Percentiles rank a stretch among this genome's conserved stretches.
Evolutionary conservation across 2,113 vertebrate species (phyloP).

Genomic region (Coryphaenoides rupestris): DNA sequence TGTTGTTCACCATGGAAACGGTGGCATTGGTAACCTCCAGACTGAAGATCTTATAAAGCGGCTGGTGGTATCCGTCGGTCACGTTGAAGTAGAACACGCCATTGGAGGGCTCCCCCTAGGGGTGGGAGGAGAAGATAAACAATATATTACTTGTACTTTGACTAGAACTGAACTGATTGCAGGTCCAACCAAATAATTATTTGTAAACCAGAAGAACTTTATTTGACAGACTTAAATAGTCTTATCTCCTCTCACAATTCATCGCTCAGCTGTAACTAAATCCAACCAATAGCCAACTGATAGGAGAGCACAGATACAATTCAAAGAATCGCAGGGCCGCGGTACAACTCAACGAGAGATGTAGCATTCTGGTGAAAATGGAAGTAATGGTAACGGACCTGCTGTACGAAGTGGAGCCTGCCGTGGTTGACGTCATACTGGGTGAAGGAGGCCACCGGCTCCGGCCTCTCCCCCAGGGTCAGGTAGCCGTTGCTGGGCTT

Average conservation of each 20-base stretch:
- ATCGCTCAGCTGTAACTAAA: too few species aligned
- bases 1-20: conserved; percentile 79
- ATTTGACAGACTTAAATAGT: too few species aligned
- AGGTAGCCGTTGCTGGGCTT: conserved; percentile 83
- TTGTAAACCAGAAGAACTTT: too few species aligned
- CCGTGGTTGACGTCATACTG: conserved; percentile 81
- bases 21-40: conserved; percentile 77
- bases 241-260: too few species aligned
- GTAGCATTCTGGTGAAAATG: background rate
- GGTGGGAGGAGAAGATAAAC: background rate
- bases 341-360: background rate
- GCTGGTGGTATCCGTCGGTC: conserved; percentile 80
- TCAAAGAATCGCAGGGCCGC: too few species aligned
- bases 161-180: background rate
- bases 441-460: conserved; percentile 78
- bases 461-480: conserved; percentile 68
- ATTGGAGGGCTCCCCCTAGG: conserved; percentile 73
- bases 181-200: too few species aligned
- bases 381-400: conserved; percentile 45
- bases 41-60: conserved; percentile 83
- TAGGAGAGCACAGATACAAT: too few species aligned
- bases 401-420: conserved; percentile 80
- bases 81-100: conserved; percentile 87
- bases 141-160: too few species aligned
- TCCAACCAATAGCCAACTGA: too few species aligned